Conservation (phyloP, 2,888 invertebrate genomes). For the Noctua pronuba region DNA sequence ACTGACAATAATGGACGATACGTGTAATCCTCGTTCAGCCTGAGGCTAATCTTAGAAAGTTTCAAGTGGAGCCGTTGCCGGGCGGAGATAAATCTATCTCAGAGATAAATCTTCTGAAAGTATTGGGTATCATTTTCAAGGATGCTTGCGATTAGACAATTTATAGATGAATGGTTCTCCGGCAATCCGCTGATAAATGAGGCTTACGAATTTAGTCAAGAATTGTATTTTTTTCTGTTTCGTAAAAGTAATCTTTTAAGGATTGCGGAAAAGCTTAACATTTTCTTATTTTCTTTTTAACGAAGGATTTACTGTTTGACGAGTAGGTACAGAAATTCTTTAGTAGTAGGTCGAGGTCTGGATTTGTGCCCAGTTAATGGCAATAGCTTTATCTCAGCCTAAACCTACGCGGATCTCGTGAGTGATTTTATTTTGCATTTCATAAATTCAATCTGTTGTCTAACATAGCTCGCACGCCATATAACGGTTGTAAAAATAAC, state of each 20-base stretch:
- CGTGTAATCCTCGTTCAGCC: constrained; percentile 35
- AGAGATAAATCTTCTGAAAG: constrained; percentile 26
- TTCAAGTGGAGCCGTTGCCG: constrained; percentile 21
- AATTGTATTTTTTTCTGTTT: constrained; percentile 12
- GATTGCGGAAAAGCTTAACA: constrained; percentile 6
- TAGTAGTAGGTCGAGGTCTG: neutral
- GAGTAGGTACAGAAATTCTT: neutral
- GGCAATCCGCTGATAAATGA: constrained; percentile 32
- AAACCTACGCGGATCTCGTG: neutral
- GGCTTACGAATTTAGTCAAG: neutral
- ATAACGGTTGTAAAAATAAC: too few species aligned
- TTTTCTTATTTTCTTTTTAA: neutral
- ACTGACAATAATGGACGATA: constrained; percentile 38
- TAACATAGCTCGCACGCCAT: neutral
- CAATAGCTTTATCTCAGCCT: neutral
- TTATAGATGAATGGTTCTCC: constrained; percentile 20
- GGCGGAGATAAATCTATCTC: constrained; percentile 32
- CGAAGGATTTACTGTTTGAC: neutral
- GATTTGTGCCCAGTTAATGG: neutral
- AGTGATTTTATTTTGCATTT: neutral
- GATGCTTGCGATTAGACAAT: constrained; percentile 20
- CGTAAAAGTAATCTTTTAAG: constrained; percentile 25
- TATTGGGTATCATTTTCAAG: constrained; percentile 35
- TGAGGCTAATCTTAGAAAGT: constrained; percentile 21
- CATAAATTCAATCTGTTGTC: neutral